Conservation (phyloP, 2,888 invertebrate species). For the Gastracanthus pulcherrimus region DNA sequence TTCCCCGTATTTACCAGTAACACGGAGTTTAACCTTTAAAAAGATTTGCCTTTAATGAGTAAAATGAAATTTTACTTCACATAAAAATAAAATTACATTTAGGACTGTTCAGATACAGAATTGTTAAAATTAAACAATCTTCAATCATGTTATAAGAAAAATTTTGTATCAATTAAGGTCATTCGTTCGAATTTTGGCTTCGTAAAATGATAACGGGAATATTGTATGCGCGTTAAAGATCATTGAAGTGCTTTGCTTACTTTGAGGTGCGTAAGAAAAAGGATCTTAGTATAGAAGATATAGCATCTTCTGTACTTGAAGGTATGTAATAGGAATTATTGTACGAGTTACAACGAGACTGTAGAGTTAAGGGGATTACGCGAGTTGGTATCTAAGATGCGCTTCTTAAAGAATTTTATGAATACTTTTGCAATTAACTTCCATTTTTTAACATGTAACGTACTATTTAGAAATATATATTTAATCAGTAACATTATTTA, state of each 20-base stretch:
- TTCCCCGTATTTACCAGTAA: too few relatives aligned
- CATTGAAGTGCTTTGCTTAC: slow-evolving; percentile 41
- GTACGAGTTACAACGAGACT: slow-evolving; percentile 49
- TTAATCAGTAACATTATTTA: neutral
- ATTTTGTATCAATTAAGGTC: neutral
- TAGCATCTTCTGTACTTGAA: slow-evolving; percentile 34
- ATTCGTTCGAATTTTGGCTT: slow-evolving; percentile 23
- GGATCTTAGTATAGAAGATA: slow-evolving; percentile 17
- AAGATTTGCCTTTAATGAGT: too few relatives aligned
- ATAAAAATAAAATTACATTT: too few relatives aligned
- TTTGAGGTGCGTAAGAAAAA: slow-evolving; percentile 26
- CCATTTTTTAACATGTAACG: neutral
- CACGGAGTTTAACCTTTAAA: too few relatives aligned
- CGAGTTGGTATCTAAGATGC: slow-evolving; percentile 21
- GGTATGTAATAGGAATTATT: slow-evolving; percentile 37
- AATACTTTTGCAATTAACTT: neutral
- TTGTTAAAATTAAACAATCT: slow-evolving; percentile 12
- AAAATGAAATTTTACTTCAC: too few relatives aligned
- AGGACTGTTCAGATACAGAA: neutral
- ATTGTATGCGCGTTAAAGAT: neutral
- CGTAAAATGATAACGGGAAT: neutral
- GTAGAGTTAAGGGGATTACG: slow-evolving; percentile 37
- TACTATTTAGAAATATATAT: neutral
- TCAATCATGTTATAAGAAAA: neutral
- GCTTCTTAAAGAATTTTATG: slow-evolving; percentile 36